Conservation (phyloP, 1,140 invertebrate species). For the Bombus superbus region DNA sequence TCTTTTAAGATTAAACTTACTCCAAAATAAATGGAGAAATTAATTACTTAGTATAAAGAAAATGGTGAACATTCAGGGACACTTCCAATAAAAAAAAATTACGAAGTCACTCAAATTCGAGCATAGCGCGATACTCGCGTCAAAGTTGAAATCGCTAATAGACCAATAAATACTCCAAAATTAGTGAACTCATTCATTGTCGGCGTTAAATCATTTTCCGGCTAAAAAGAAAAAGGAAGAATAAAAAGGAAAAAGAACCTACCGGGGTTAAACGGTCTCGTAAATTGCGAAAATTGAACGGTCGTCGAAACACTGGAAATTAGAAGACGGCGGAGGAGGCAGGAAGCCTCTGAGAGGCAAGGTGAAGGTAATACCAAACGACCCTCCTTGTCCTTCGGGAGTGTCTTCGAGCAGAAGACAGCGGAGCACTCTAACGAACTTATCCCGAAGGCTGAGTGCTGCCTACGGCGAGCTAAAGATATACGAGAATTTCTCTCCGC, state of each 20-base stretch:
- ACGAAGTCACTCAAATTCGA: neutral
- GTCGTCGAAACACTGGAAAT: slow-evolving; percentile 61
- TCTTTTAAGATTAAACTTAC: too few relatives aligned
- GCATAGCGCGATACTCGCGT: neutral
- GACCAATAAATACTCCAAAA: neutral
- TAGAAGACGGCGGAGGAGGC: slow-evolving; percentile 49
- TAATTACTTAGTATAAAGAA: too few relatives aligned
- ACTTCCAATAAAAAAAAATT: too few relatives aligned
- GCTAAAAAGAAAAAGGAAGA: neutral
- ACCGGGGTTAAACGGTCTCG: slow-evolving; percentile 7
- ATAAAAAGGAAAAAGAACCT: neutral
- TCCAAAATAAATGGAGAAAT: too few relatives aligned
- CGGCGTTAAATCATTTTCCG: slow-evolving; percentile 3
- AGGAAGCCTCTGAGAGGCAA: neutral
- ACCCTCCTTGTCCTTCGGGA: slow-evolving; percentile 61
- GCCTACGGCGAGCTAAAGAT: slow-evolving; percentile 50
- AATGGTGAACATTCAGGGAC: too few relatives aligned
- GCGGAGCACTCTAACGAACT: slow-evolving; percentile 75
- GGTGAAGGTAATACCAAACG: slow-evolving; percentile 46
- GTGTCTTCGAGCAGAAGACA: slow-evolving; percentile 61
- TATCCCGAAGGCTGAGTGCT: slow-evolving; percentile 70
- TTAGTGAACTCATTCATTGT: slow-evolving; percentile 1
- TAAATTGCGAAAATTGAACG: slow-evolving; percentile 64
- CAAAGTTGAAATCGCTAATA: neutral
- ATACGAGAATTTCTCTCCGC: slow-evolving; percentile 45